These are phyloP conservation scores for Caenorhabditis drosophilae DNA, from an alignment of 2,888 invertebrate species.

Conservation along the genomic window DNA sequence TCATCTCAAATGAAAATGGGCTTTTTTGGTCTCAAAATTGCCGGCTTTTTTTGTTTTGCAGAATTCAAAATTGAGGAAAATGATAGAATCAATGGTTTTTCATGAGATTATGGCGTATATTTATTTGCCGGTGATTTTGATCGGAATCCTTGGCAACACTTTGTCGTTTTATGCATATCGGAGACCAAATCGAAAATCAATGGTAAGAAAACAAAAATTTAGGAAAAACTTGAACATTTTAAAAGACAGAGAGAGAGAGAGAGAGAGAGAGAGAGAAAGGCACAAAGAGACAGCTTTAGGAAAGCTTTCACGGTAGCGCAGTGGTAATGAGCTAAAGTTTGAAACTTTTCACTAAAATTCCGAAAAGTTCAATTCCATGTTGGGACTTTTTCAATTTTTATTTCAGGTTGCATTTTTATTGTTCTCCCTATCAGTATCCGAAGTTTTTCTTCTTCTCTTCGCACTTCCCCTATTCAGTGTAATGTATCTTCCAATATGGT, in stretches of 20 bases:
- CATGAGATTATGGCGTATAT: constrained; percentile 34
- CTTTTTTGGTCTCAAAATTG: no score
- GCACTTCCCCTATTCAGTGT: constrained; percentile 34
- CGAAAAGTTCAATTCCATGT: neutral
- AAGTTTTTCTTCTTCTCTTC: constrained; percentile 31
- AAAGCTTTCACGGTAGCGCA: no score
- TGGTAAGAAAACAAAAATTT: constrained; percentile 6
- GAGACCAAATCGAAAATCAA: constrained; percentile 27
- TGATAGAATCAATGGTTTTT: constrained; percentile 36
- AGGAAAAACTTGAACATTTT: no score
- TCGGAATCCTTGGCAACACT: constrained; percentile 28
- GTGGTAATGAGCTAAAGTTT: no score
- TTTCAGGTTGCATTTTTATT: constrained; percentile 34
- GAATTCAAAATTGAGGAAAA: no score
- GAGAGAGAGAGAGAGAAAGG: no score
- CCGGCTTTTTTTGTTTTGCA: no score
- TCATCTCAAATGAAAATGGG: no score
- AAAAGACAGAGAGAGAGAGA: no score
- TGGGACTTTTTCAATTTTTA: constrained; percentile 1
- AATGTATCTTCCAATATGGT: constrained; percentile 41
- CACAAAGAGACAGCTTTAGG: no score
- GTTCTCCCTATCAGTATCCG: constrained; percentile 29
- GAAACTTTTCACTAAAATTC: no score
- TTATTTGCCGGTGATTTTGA: constrained; percentile 27
- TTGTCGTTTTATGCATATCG: constrained; percentile 33